Conservation (phyloP, 2,113 vertebrate genomes). For the Glaucomys volans region DNA sequence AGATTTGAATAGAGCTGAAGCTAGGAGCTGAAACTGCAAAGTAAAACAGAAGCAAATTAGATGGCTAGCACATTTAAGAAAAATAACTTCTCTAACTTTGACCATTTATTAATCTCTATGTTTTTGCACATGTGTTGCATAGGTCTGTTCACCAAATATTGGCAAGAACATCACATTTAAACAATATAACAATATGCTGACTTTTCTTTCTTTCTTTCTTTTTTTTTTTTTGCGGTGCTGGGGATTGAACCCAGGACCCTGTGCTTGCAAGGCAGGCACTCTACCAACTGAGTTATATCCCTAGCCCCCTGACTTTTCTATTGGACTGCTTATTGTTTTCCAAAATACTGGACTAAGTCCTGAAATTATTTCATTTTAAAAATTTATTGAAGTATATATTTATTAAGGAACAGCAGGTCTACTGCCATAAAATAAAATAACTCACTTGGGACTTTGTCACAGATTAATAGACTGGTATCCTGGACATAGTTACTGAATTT, state of each 20-base stretch:
- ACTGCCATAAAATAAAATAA: constrained; percentile 16
- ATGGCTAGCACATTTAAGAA: not conserved
- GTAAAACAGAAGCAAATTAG: constrained; percentile 65
- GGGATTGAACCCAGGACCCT: no score
- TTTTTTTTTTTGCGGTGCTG: no score
- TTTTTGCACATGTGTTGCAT: not conserved
- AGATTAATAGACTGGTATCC: not conserved
- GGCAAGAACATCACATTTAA: not conserved
- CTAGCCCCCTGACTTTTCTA: not conserved
- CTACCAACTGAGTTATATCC: no score
- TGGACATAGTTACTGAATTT: not conserved
- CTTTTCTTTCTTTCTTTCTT: no score
- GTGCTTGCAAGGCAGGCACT: no score
- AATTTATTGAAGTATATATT: constrained; percentile 29
- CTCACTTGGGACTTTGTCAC: not conserved
- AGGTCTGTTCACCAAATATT: constrained; percentile 5
- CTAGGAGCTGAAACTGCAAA: constrained; percentile 97
- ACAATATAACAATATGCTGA: constrained; percentile 39
- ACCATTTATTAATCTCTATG: not conserved
- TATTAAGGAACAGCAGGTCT: constrained; percentile 48
- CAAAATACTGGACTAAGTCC: constrained; percentile 13
- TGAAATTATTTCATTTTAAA: constrained; percentile 53
- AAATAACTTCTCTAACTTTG: not conserved
- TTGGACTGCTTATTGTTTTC: not conserved
- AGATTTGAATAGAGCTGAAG: constrained; percentile 97